Base-by-base conservation (phyloP, 2,888 invertebrate genomes). In the Sesamia inferens region DNA sequence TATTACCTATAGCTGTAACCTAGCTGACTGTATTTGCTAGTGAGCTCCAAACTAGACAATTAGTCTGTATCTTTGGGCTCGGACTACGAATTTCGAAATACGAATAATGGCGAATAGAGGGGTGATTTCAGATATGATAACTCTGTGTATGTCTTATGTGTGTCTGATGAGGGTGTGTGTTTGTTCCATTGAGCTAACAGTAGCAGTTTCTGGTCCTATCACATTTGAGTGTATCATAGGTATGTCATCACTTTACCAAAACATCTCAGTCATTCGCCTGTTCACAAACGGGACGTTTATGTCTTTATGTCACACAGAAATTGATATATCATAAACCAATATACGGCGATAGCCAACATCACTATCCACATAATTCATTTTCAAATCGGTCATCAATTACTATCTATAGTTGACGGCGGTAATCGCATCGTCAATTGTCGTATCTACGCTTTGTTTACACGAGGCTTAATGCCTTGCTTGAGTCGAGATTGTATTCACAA, bases 371-470 rank as follows among this genome's bases (percentile, higher is more conserved):
- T 62, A 74, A 74, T 74, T 76, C 68, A 77, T 71, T 79, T 76
- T 76, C 66, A 71, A 76, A 85, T 85, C 79, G 77, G 74, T 73
- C 75, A 85, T 82, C 84, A 79, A 78, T 78, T 66, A 77, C 67
- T 79, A 85, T 85, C 84, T 83, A 42, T 16, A 69, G 74, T 68
- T 83, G 83, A 64, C 83, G 68, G 65, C 62, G 57, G 75, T 73
- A 81, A 85, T 83, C 78, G 59, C 67, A 71, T 62, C 58, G 76
- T n/a, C 71, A 78, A 83, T 78, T 81, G 76, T 61, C 73, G 71
- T 85, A 85, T 84, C 83, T 80, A 58, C 55, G 64, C 54, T 58
- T 76, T 79, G 73, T 85, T 84, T 84, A 84, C 84, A 68, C 66
- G 65, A 66, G 64, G 74, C 74, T 71, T 81, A 72, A 71, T 55